A percentile compares a stretch with the other conserved stretches of the same genome.
Conservation (phyloP, 1,140 invertebrate genomes). For the Apis florea region DNA sequence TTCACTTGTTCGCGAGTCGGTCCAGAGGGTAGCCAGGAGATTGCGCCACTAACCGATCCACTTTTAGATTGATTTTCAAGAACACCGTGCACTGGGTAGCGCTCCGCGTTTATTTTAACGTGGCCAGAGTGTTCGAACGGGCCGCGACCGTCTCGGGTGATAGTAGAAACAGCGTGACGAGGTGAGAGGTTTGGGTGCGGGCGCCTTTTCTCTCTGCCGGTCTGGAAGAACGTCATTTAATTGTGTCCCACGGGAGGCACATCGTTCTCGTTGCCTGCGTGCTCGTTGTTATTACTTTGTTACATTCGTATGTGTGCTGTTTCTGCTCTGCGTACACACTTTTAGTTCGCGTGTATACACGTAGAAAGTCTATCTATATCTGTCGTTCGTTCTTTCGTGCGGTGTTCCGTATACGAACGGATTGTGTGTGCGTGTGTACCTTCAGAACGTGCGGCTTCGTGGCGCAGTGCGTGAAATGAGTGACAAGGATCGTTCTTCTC, state of each 20-base stretch:
- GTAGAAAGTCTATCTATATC: slow-evolving; percentile 30
- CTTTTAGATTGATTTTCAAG: slow-evolving; percentile 80
- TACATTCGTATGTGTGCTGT: slow-evolving; percentile 25
- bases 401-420: slow-evolving; percentile 44
- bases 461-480: slow-evolving; percentile 83
- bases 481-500: slow-evolving; percentile 89
- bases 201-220: slow-evolving; percentile 66
- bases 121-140: slow-evolving; percentile 67
- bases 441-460: slow-evolving; percentile 61
- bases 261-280: slow-evolving; percentile 6
- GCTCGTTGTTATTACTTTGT: slow-evolving; percentile 27
- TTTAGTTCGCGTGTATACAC: slow-evolving; percentile 20
- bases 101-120: slow-evolving; percentile 79
- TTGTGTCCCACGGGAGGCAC: slow-evolving; percentile 55
- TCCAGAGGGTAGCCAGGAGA: slow-evolving; percentile 64
- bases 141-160: slow-evolving; percentile 62
- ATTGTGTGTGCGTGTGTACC: slow-evolving; percentile 58
- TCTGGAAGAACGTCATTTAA: slow-evolving; percentile 53
- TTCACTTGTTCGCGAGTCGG: slow-evolving; percentile 59
- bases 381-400: slow-evolving; percentile 26
- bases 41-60: slow-evolving; percentile 73
- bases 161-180: slow-evolving; percentile 60
- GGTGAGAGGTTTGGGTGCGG: slow-evolving; percentile 71
- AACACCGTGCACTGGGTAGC: slow-evolving; percentile 72
- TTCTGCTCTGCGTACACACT: slow-evolving; percentile 12